phyloP scores from a whole-genome alignment of 2,797 vertebrate genomes.

The Rachycentron canadum region DNA sequence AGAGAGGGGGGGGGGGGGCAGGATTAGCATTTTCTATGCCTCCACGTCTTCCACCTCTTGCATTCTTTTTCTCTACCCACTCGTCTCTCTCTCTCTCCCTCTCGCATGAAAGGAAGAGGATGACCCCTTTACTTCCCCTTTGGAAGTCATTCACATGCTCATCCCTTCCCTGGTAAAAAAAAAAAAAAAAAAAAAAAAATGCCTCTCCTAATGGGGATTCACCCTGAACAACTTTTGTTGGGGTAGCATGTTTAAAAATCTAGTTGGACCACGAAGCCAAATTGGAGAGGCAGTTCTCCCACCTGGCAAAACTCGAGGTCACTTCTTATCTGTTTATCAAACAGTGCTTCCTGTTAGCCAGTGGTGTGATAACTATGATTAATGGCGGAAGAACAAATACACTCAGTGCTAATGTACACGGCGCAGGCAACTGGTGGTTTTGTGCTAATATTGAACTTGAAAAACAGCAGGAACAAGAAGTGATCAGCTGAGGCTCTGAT shows the following conservation, averaged over 20 bases:
- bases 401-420: conserved; percentile 76
- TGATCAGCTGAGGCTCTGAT: conserved; percentile 43
- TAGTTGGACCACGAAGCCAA: no score
- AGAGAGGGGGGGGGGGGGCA: conserved; percentile 42
- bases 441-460: conserved; percentile 80
- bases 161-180: conserved; percentile 53
- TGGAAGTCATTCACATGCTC: conserved; percentile 81
- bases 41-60: conserved; percentile 69
- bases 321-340: conserved; percentile 73
- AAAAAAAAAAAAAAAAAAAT: conserved; percentile 47
- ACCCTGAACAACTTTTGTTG: conserved; percentile 54
- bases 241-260: conserved; percentile 47
- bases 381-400: conserved; percentile 83
- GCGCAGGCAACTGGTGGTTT: conserved; percentile 55
- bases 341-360: conserved; percentile 69
- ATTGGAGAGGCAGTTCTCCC: conserved; percentile 38
- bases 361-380: conserved; percentile 77
- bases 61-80: conserved; percentile 58
- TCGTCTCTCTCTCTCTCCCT: conserved; percentile 69
- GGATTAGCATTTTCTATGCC: conserved; percentile 83
- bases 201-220: conserved; percentile 58
- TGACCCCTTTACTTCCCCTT: conserved; percentile 43
- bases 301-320: conserved; percentile 57
- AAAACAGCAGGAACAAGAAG: conserved; percentile 56
- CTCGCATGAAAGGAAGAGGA: not conserved